These are phyloP conservation scores for Hymenochirus boettgeri DNA, from an alignment of 2,113 vertebrate genomes.

Conservation along the genomic window DNA sequence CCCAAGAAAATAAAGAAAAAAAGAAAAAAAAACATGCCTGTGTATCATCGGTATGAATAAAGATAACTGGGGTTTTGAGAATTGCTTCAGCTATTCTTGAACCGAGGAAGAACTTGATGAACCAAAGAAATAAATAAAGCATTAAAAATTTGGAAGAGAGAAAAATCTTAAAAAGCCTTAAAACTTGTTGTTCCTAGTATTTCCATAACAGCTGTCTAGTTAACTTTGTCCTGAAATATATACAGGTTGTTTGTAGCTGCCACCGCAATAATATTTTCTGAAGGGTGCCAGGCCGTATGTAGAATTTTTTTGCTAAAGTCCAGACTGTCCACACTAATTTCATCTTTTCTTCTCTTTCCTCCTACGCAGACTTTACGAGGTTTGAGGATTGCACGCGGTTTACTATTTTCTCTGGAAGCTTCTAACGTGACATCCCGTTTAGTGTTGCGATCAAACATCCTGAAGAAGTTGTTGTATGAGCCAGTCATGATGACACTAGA, in stretches of 20 bases:
- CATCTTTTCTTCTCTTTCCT: conserved; percentile 88
- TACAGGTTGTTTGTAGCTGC: conserved; percentile 96
- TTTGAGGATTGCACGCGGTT: conserved; percentile 89
- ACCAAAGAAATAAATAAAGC: conserved; percentile 42
- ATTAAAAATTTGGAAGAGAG: conserved; percentile 36
- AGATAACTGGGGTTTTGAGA: conserved; percentile 43
- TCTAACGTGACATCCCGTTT: conserved; percentile 92
- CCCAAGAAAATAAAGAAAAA: background rate
- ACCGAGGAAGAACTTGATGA: conserved; percentile 48
- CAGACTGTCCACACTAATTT: conserved; percentile 94
- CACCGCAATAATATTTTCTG: conserved; percentile 95
- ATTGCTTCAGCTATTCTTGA: conserved; percentile 47
- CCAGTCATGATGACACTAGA: conserved; percentile 92
- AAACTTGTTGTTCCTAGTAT: conserved; percentile 60
- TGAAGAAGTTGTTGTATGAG: conserved; percentile 96
- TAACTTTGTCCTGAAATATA: conserved; percentile 98
- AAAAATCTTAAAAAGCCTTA: conserved; percentile 51
- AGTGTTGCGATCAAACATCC: conserved; percentile 95
- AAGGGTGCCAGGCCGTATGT: conserved; percentile 93
- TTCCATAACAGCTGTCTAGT: conserved; percentile 74
- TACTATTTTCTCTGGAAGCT: conserved; percentile 93
- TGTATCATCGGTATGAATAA: conserved; percentile 16
- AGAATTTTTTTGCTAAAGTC: conserved; percentile 98
- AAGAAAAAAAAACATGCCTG: conserved; percentile 1
- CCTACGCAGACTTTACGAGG: conserved; percentile 94